Conservation (phyloP, 1,140 invertebrate genomes). For the Ectropis grisescens region DNA sequence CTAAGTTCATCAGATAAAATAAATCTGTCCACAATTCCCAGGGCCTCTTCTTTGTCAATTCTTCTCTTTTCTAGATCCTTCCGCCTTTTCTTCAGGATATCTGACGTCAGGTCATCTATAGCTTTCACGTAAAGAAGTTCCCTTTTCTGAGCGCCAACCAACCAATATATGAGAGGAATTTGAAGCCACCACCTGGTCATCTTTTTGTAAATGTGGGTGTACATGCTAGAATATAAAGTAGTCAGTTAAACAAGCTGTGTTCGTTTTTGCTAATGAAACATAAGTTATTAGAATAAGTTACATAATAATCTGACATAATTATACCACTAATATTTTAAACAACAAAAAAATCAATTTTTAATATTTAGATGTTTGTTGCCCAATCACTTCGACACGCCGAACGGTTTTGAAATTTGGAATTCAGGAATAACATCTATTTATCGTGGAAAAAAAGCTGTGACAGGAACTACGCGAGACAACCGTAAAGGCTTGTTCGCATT, state of each 20-base stretch:
- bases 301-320: too few species aligned
- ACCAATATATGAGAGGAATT: slow-evolving; percentile 31
- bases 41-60: slow-evolving; percentile 10
- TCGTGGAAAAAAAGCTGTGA: too few species aligned
- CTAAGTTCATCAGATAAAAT: slow-evolving; percentile 24
- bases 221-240: slow-evolving; percentile 25
- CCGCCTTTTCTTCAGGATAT: slow-evolving; percentile 25
- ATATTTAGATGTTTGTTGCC: too few species aligned
- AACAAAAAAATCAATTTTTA: too few species aligned
- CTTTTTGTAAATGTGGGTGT: slow-evolving; percentile 30
- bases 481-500: too few species aligned
- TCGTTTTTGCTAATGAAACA: too few species aligned
- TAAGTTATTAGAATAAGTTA: too few species aligned
- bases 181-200: slow-evolving; percentile 51
- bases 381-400: too few species aligned
- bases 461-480: too few species aligned
- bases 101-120: slow-evolving; percentile 23
- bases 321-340: too few species aligned
- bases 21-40: slow-evolving; percentile 35
- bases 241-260: neutral
- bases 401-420: too few species aligned
- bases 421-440: too few species aligned
- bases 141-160: slow-evolving; percentile 16
- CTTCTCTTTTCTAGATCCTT: slow-evolving; percentile 9
- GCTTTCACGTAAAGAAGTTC: slow-evolving; percentile 18